Base-by-base conservation (phyloP, 2,888 invertebrate genomes). In the Embidobia sp. region DNA sequence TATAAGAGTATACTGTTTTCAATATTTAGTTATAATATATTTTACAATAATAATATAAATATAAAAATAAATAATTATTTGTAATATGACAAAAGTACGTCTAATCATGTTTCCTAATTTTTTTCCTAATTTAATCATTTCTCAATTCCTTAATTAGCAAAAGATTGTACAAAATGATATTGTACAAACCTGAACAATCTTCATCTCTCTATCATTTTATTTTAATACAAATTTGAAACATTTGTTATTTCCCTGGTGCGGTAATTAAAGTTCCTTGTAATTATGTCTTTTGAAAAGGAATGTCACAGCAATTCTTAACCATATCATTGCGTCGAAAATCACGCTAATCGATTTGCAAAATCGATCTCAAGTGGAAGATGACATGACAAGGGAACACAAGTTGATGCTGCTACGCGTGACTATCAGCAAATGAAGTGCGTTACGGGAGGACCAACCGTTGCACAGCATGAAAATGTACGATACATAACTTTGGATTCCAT, bases 381-480 rank as follows among this genome's bases (percentile, higher is more conserved):
- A 73, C 73, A 73, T 59, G 33, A 53, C 72, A 55, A 53, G 49
- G 63, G 69, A 77, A 69, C 37, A 59, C 49, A 29, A 51, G 35
- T 33, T 31, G 51, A 73, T 66, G 63, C 35, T 61, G 74, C 74
- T 51, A 85, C 85, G 82, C 86, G 86, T 86, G 86, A 86, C 86
- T 82, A 80, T 78, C 80, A 76, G 79, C 82, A 80, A 85, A 85
- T 85, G 85, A 84, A 82, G 81, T 85, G 80, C 83, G 85, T 86
- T 86, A 86, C 85, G 83, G 85, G 83, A 79, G 63, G 79, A 78
- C 80, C 57, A 79, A 81, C 78, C 79, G 79, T 80, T 79, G 72
- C 77, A 72, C 78, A 82, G 81, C 86, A 84, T 83, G 85, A 84
- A 83, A 85, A 81, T 80, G 81, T 80, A 79, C 79, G 75, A 72